phyloP scores from a whole-genome alignment of 2,888 invertebrate genomes.

The Axea sp. region DNA sequence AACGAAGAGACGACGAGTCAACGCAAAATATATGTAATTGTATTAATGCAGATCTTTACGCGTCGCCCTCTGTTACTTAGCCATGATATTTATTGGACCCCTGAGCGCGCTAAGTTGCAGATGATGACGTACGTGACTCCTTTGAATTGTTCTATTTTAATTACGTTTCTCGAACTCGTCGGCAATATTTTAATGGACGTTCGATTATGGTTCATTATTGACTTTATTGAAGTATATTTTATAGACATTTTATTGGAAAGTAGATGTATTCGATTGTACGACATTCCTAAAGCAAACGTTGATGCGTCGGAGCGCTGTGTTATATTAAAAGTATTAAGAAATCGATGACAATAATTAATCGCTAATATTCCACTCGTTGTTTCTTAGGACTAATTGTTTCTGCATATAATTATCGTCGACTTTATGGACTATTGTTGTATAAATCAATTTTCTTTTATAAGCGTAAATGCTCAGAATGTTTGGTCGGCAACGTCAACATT shows the following conservation, averaged over 20 bases:
- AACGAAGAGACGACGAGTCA: constrained; percentile 20
- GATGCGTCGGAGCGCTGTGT: constrained; percentile 27
- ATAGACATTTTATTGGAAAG: constrained; percentile 22
- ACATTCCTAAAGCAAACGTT: constrained; percentile 23
- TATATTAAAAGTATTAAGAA: constrained; percentile 36
- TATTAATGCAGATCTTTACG: constrained; percentile 6
- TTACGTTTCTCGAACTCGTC: constrained; percentile 27
- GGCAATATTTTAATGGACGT: constrained; percentile 32
- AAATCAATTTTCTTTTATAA: constrained; percentile 41
- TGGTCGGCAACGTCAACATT: constrained; percentile 56
- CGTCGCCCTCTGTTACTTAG: constrained; percentile 18
- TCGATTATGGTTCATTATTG: constrained; percentile 21
- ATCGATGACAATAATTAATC: constrained; percentile 34
- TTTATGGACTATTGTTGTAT: constrained; percentile 43
- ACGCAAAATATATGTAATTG: constrained; percentile 5
- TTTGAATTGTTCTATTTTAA: constrained; percentile 4
- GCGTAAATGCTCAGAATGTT: constrained; percentile 57
- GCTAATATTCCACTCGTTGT: constrained; percentile 32
- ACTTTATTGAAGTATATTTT: constrained; percentile 43
- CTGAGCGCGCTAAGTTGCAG: constrained; percentile 7
- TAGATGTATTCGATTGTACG: constrained; percentile 14
- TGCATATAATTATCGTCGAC: constrained; percentile 22
- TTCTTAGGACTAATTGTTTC: constrained; percentile 5
- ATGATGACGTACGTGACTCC: background rate
- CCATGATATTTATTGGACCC: constrained; percentile 41